phyloP scores from a whole-genome alignment of 2,888 invertebrate genomes.

The Cactoblastis cactorum region DNA sequence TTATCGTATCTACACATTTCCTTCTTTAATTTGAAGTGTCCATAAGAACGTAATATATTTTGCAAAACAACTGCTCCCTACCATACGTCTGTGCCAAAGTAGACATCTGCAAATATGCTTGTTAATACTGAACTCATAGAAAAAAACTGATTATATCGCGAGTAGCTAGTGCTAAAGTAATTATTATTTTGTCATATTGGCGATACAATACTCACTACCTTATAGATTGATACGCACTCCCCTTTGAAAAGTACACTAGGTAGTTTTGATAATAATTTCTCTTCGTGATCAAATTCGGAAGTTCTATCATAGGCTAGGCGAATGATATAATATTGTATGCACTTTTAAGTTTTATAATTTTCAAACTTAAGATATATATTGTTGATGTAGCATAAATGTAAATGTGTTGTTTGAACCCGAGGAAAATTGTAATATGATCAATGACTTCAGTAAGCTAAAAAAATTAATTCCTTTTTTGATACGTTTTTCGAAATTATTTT shows the following conservation, averaged over 20 bases:
- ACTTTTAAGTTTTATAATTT: constrained; percentile 51
- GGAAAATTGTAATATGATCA: constrained; percentile 18
- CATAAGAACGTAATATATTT: constrained; percentile 13
- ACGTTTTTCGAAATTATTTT: no score
- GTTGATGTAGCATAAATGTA: constrained; percentile 40
- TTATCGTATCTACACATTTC: constrained; percentile 1
- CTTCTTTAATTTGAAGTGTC: background rate
- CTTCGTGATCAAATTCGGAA: constrained; percentile 77
- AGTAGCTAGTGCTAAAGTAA: constrained; percentile 72
- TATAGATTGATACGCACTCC: constrained; percentile 73
- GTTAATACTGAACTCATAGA: constrained; percentile 46
- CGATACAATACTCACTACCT: constrained; percentile 63
- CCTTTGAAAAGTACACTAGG: constrained; percentile 70
- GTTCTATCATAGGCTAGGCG: constrained; percentile 78
- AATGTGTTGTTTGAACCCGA: constrained; percentile 32
- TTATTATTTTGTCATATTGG: constrained; percentile 63
- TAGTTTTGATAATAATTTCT: constrained; percentile 77
- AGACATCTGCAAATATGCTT: constrained; percentile 50
- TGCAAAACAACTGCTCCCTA: constrained; percentile 17
- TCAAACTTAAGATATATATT: constrained; percentile 37
- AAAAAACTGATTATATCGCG: constrained; percentile 46
- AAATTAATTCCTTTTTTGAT: no score
- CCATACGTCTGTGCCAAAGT: constrained; percentile 67
- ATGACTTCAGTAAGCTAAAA: constrained; percentile 7
- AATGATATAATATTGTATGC: constrained; percentile 67